phyloP scores from a whole-genome alignment of 2,888 invertebrate species.

The Eugnorisma glareosa region DNA sequence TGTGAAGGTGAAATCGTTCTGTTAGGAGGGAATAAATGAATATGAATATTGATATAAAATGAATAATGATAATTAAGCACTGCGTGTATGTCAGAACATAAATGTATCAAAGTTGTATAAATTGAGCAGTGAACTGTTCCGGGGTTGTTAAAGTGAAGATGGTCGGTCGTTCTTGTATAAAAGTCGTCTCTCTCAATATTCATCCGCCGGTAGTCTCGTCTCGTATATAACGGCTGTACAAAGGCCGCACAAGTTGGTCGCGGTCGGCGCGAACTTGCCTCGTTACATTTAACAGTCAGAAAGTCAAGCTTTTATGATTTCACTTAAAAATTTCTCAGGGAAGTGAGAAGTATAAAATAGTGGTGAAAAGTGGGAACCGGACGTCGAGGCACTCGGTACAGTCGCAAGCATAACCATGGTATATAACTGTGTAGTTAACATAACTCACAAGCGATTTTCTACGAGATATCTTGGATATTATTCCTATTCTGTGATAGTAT shows the following conservation, averaged over 20 bases:
- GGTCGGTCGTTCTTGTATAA: conserved; percentile 18
- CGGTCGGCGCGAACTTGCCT: conserved; percentile 56
- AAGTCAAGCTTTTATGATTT: conserved; percentile 70
- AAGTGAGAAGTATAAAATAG: conserved; percentile 62
- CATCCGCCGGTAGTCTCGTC: not conserved
- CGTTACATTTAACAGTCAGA: conserved; percentile 68
- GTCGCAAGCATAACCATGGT: not conserved
- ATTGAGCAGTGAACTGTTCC: not conserved
- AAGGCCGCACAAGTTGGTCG: conserved; percentile 38
- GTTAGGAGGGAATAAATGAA: not conserved
- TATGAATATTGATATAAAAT: not conserved
- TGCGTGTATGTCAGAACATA: not conserved
- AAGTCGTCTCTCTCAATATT: conserved; percentile 27
- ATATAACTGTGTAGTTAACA: not conserved
- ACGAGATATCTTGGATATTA: not conserved
- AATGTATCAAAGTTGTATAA: not conserved
- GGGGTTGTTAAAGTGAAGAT: conserved; percentile 8
- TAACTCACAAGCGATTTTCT: not conserved
- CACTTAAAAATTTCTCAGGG: conserved; percentile 63
- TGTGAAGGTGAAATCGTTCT: not conserved
- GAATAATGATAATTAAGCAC: not conserved
- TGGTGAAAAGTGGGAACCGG: conserved; percentile 49
- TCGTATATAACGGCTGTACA: conserved; percentile 1
- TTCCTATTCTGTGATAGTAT: too few species aligned
- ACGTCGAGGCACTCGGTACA: not conserved